Evolutionary conservation across 2,797 vertebrate species (phyloP).

Genomic region (Meda fulgida): DNA sequence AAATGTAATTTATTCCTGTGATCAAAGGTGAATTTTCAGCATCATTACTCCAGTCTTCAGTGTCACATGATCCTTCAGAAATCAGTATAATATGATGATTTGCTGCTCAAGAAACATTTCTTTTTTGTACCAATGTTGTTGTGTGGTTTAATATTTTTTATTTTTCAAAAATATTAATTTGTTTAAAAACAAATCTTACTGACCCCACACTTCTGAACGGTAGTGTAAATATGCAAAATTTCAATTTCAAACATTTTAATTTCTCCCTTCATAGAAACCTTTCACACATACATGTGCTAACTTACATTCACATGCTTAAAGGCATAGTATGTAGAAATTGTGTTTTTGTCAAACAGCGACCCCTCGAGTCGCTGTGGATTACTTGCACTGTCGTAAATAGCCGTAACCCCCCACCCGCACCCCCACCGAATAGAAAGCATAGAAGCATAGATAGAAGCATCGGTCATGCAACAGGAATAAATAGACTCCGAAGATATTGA

Average conservation of each 20-base stretch:
- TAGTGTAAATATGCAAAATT: background rate
- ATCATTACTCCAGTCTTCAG: background rate
- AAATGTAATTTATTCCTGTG: background rate
- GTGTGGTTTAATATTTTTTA: background rate
- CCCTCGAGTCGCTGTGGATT: too few relatives aligned
- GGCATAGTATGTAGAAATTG: too few relatives aligned
- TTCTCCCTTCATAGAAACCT: background rate
- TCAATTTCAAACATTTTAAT: too few relatives aligned
- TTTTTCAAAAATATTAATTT: background rate
- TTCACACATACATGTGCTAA: slow-evolving; percentile 11
- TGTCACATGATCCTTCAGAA: background rate
- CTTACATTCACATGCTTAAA: slow-evolving; percentile 15
- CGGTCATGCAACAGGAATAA: too few relatives aligned
- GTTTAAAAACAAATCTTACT: background rate
- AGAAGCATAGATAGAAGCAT: too few relatives aligned
- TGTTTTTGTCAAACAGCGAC: too few relatives aligned
- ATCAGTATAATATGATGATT: background rate
- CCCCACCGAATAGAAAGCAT: too few relatives aligned
- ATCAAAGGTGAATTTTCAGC: background rate
- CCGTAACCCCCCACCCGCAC: too few relatives aligned
- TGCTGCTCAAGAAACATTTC: background rate
- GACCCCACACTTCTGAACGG: background rate
- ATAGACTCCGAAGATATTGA: too few relatives aligned
- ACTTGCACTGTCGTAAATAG: too few relatives aligned
- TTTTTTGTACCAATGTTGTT: background rate